phyloP scores from a whole-genome alignment of 2,113 vertebrate species.

The Passer domesticus region DNA sequence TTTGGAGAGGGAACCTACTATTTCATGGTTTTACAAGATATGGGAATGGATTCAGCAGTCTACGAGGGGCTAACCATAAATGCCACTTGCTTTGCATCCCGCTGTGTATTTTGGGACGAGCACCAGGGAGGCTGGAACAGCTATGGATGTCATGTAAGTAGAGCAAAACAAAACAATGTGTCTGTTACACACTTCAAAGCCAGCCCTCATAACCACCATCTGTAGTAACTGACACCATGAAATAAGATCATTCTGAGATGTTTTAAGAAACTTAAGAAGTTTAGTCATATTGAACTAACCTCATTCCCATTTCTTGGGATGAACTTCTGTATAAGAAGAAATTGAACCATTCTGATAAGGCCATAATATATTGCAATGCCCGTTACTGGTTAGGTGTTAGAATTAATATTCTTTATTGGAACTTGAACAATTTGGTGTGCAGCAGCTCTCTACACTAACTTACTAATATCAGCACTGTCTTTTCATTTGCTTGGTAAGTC shows the following conservation, averaged over 20 bases:
- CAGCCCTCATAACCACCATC: neutral
- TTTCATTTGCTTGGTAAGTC: neutral
- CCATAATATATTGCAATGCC: neutral
- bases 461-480: neutral
- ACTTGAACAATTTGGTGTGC: neutral
- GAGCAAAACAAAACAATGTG: neutral
- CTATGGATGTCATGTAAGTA: constrained; percentile 86
- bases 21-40: constrained; percentile 78
- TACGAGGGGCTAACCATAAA: constrained; percentile 71
- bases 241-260: neutral
- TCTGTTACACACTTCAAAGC: neutral
- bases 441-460: neutral
- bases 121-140: constrained; percentile 79
- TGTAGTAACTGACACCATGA: neutral
- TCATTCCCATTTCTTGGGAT: neutral
- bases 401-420: neutral
- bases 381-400: neutral
- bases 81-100: constrained; percentile 82
- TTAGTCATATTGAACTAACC: neutral
- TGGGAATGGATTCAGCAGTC: constrained; percentile 67
- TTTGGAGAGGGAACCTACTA: constrained; percentile 83
- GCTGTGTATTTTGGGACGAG: constrained; percentile 91
- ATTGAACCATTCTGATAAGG: neutral
- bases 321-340: neutral
- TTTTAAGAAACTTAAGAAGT: neutral